These are phyloP conservation scores for Parapristionchus giblindavisi DNA, from an alignment of 2,888 invertebrate genomes.

Conservation along the genomic window DNA sequence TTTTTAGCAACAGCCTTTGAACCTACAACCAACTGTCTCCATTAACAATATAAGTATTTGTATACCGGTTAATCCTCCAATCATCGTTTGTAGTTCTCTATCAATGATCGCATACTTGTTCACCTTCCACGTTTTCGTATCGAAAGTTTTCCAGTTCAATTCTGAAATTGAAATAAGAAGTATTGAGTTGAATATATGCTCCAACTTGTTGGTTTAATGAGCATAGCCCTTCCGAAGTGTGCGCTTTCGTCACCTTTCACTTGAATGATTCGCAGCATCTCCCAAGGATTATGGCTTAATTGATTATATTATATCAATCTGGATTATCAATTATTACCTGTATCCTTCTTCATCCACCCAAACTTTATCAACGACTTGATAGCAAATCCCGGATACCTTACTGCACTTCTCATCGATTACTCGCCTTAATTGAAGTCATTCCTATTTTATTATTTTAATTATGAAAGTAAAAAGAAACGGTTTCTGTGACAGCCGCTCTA, in stretches of 20 bases:
- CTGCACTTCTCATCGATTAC: conserved; percentile 30
- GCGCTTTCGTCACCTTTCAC: conserved; percentile 13
- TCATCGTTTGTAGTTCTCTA: conserved; percentile 18
- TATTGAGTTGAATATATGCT: neutral
- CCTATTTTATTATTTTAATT: neutral
- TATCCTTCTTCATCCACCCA: conserved; percentile 22
- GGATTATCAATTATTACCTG: neutral
- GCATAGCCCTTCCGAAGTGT: conserved; percentile 32
- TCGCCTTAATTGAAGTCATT: neutral
- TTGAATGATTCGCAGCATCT: conserved; percentile 25
- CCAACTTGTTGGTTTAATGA: conserved; percentile 4
- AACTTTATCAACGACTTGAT: conserved; percentile 30
- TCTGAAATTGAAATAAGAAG: no score
- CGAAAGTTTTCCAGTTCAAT: conserved; percentile 29
- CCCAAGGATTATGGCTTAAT: conserved; percentile 24
- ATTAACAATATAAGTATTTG: neutral
- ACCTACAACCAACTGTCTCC: neutral
- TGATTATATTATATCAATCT: neutral
- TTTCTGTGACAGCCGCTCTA: conserved; percentile 6
- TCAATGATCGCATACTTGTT: conserved; percentile 17
- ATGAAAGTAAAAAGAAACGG: neutral
- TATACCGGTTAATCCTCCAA: conserved; percentile 20
- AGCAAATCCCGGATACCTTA: conserved; percentile 24
- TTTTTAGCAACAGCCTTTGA: conserved; percentile 21
- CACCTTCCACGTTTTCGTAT: conserved; percentile 30